Percentiles rank a stretch among this genome's conserved stretches.
Conservation (phyloP, 2,888 invertebrate species). For the Troglohyphantes excavatus region DNA sequence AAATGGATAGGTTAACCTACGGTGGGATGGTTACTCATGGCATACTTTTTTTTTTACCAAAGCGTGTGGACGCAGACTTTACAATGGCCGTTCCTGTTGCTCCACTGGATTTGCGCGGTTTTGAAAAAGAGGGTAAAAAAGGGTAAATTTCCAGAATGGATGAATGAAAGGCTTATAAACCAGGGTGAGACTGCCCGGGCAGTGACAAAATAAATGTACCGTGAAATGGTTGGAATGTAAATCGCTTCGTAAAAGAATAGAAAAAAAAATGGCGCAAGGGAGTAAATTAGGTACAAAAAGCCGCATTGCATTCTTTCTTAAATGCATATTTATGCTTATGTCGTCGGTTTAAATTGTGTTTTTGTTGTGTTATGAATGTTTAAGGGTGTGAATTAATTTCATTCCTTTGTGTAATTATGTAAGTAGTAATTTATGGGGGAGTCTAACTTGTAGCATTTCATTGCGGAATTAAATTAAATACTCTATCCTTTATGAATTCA, state of each 20-base stretch:
- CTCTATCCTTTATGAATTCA: not conserved
- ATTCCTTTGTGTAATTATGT: not conserved
- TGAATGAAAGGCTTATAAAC: constrained; percentile 25
- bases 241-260: not conserved
- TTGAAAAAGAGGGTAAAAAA: constrained; percentile 42
- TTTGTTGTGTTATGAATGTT: constrained; percentile 4
- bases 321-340: not conserved
- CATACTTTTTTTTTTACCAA: not conserved
- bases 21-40: constrained; percentile 24
- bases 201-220: constrained; percentile 32
- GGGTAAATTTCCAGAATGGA: constrained; percentile 14
- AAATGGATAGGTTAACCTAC: not conserved
- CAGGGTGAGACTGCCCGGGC: constrained; percentile 15
- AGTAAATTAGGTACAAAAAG: constrained; percentile 35
- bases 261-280: not conserved
- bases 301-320: not conserved
- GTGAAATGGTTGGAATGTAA: constrained; percentile 37
- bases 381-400: not conserved
- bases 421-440: not conserved
- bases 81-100: constrained; percentile 16
- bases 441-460: not conserved
- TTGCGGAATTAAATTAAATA: not conserved
- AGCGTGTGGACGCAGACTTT: not conserved
- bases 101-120: constrained; percentile 12
- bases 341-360: not conserved